These are phyloP conservation scores for Ceuthmochares aereus DNA, from an alignment of 2,113 vertebrate species.

Conservation along the genomic window DNA sequence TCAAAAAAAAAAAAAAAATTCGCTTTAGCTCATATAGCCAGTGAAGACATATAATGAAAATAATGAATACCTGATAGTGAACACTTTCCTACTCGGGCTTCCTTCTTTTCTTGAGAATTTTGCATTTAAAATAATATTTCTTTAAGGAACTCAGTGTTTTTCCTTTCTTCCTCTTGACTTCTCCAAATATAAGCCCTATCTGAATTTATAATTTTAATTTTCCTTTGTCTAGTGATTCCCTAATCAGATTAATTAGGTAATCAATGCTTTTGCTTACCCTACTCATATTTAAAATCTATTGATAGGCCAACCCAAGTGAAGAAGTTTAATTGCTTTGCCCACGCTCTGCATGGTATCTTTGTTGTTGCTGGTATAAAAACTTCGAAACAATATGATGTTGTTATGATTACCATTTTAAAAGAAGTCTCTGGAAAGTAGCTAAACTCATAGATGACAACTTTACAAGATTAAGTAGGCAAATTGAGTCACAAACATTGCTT, in stretches of 20 bases:
- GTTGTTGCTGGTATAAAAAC: not conserved
- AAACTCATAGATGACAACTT: not conserved
- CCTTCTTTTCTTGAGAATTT: not conserved
- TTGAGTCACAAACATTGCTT: not conserved
- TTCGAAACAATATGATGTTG: not conserved
- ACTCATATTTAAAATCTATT: not conserved
- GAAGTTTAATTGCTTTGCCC: not conserved
- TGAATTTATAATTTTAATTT: no score
- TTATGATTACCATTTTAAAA: not conserved
- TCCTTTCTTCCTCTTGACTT: not conserved
- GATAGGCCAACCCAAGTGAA: not conserved
- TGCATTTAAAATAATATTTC: not conserved
- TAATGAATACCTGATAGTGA: not conserved
- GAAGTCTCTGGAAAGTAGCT: not conserved
- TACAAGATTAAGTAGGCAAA: not conserved
- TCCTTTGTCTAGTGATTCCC: no score
- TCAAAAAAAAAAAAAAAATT: not conserved
- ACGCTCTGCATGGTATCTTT: not conserved
- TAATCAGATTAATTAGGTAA: no score
- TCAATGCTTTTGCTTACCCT: not conserved
- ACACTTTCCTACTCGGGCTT: not conserved
- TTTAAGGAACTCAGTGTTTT: not conserved
- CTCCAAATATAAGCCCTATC: not conserved
- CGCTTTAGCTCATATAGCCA: not conserved
- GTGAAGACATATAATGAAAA: not conserved